Conservation (phyloP, 2,797 vertebrate species). For the Microctenopoma steveboyesi region DNA sequence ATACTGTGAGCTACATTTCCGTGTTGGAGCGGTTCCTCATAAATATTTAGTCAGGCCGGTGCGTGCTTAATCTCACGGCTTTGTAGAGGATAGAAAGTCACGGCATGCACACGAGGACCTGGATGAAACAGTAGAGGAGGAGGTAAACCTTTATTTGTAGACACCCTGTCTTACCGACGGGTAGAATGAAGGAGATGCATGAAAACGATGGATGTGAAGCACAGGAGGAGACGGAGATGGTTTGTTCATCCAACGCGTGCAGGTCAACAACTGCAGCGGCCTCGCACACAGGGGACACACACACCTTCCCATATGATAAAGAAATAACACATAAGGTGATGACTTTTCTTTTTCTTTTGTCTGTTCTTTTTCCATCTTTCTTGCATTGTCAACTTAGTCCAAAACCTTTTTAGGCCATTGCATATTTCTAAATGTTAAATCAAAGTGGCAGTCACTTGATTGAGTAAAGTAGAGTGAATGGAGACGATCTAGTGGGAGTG, state of each 20-base stretch:
- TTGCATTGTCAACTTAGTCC: too few relatives aligned
- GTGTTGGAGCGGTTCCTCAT: constrained; percentile 13
- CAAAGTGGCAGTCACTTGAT: too few relatives aligned
- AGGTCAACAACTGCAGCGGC: constrained; percentile 58
- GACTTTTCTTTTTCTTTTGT: background rate
- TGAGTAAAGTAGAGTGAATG: too few relatives aligned
- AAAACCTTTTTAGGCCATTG: too few relatives aligned
- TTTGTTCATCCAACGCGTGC: constrained; percentile 67
- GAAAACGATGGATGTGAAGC: constrained; percentile 4
- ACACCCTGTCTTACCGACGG: background rate
- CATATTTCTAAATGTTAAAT: too few relatives aligned
- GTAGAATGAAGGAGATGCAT: constrained; percentile 33
- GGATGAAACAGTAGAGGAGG: constrained; percentile 1
- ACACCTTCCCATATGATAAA: constrained; percentile 67
- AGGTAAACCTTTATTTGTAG: background rate
- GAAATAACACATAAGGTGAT: constrained; percentile 77
- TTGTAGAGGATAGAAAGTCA: constrained; percentile 14
- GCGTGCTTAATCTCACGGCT: background rate
- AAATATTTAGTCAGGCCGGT: constrained; percentile 45
- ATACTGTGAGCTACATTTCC: constrained; percentile 49
- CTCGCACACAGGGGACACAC: constrained; percentile 67
- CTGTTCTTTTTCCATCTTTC: too few relatives aligned
- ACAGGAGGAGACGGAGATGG: constrained; percentile 20
- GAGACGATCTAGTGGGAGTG: too few relatives aligned
- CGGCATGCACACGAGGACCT: background rate